Conservation (phyloP, 2,797 vertebrate genomes). For the Tadarida brasiliensis region DNA sequence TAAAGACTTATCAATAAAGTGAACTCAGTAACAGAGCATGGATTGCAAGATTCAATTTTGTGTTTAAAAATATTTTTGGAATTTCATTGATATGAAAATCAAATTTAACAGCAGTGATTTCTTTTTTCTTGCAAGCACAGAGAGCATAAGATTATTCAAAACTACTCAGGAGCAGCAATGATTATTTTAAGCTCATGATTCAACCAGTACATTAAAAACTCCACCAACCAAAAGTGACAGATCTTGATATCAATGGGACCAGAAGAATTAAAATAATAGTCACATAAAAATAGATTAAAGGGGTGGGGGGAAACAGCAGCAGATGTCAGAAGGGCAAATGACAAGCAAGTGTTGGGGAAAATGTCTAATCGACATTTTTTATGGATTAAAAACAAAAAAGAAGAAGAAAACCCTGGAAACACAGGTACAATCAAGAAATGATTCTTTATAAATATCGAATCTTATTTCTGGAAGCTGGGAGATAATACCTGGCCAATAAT, state of each 20-base stretch:
- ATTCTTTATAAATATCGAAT: conserved; percentile 42
- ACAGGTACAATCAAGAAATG: conserved; percentile 39
- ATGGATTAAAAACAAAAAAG: background rate
- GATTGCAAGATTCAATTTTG: conserved; percentile 60
- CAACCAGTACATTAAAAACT: conserved; percentile 81
- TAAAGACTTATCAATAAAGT: conserved; percentile 62
- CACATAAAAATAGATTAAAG: conserved; percentile 77
- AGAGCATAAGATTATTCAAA: conserved; percentile 77
- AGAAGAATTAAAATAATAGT: conserved; percentile 77
- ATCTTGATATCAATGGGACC: conserved; percentile 75
- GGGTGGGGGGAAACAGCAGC: background rate
- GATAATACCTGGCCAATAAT: conserved; percentile 60
- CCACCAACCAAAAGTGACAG: conserved; percentile 80
- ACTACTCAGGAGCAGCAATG: conserved; percentile 73
- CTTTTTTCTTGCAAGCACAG: conserved; percentile 46
- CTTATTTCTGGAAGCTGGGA: conserved; percentile 54
- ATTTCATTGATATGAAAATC: conserved; percentile 74
- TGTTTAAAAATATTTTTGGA: conserved; percentile 63
- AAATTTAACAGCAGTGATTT: conserved; percentile 64
- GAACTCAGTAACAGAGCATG: conserved; percentile 51
- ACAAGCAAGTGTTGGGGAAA: conserved; percentile 36
- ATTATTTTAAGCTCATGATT: conserved; percentile 84
- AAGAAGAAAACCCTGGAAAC: conserved; percentile 47
- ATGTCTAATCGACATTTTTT: conserved; percentile 7
- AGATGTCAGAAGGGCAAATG: conserved; percentile 66